phyloP scores from a whole-genome alignment of 2,797 vertebrate species.

The Rhabdomys pumilio region DNA sequence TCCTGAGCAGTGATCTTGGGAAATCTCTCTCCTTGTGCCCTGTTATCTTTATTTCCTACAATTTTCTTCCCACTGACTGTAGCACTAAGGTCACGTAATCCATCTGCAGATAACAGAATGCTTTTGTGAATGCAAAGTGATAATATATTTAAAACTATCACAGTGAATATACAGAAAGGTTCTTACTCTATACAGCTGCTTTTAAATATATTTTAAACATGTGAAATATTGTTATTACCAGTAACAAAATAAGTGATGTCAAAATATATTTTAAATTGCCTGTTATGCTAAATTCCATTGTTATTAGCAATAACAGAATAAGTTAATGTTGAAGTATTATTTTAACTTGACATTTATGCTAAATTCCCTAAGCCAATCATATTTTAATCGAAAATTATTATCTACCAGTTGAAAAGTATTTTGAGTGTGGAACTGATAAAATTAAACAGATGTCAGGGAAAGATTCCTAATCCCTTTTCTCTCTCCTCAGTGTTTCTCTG shows the following conservation, averaged over 20 bases:
- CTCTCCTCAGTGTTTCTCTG: not conserved
- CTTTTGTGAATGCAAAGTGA: not conserved
- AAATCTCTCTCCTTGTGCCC: not conserved
- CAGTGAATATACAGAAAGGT: not conserved
- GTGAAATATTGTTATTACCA: not conserved
- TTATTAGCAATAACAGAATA: not conserved
- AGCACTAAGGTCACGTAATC: not conserved
- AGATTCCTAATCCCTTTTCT: not conserved
- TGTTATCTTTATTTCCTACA: not conserved
- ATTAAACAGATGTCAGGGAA: not conserved
- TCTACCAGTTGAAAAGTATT: not conserved
- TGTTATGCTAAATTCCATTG: not conserved
- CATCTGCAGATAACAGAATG: not conserved
- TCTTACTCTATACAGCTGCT: not conserved
- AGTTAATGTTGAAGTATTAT: not conserved
- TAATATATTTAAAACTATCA: not conserved
- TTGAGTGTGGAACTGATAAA: not conserved
- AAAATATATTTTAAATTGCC: not conserved
- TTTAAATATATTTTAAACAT: not conserved
- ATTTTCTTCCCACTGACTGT: not conserved
- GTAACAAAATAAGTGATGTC: not conserved
- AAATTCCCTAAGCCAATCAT: not conserved
- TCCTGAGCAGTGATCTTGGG: accelerated
- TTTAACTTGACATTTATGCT: not conserved
- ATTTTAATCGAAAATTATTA: not conserved